phyloP scores from a whole-genome alignment of 2,888 invertebrate species.

The Cremastinae sp. region DNA sequence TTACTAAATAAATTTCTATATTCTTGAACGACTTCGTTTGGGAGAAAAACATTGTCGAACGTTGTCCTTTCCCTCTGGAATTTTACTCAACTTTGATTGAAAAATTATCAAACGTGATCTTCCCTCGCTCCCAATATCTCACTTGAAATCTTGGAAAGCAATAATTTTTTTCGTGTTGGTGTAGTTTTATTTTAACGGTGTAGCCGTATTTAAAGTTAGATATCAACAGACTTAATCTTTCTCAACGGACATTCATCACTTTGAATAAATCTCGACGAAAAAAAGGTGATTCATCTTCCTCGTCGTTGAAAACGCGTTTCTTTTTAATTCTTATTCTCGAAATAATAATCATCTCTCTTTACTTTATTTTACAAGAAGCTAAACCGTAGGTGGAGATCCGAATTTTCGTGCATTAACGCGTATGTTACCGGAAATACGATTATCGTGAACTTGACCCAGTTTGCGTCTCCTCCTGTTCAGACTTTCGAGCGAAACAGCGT shows the following conservation, averaged over 20 bases:
- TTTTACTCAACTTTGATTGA: too few relatives aligned
- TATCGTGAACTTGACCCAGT: conserved; percentile 54
- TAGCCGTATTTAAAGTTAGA: neutral
- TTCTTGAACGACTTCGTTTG: too few relatives aligned
- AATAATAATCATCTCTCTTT: conserved; percentile 15
- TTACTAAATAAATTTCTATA: too few relatives aligned
- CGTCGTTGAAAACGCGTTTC: neutral
- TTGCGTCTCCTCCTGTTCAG: conserved; percentile 30
- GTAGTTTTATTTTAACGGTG: conserved; percentile 5
- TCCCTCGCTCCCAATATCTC: too few relatives aligned
- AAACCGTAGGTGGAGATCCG: conserved; percentile 12
- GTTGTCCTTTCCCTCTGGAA: too few relatives aligned
- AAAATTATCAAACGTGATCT: too few relatives aligned
- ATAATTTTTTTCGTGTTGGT: too few relatives aligned
- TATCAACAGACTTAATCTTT: conserved; percentile 10
- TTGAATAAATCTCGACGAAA: too few relatives aligned
- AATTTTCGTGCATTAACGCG: neutral
- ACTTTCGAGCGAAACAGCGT: conserved; percentile 12
- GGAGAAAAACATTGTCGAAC: too few relatives aligned
- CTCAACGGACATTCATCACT: conserved; percentile 5
- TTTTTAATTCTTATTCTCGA: neutral
- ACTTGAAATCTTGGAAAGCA: too few relatives aligned
- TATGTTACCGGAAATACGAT: conserved; percentile 55
- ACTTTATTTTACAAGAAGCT: neutral
- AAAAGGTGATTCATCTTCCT: too few relatives aligned